These are phyloP conservation scores for Priocnemis perturbator DNA, from an alignment of 2,888 invertebrate genomes.

Conservation along the genomic window DNA sequence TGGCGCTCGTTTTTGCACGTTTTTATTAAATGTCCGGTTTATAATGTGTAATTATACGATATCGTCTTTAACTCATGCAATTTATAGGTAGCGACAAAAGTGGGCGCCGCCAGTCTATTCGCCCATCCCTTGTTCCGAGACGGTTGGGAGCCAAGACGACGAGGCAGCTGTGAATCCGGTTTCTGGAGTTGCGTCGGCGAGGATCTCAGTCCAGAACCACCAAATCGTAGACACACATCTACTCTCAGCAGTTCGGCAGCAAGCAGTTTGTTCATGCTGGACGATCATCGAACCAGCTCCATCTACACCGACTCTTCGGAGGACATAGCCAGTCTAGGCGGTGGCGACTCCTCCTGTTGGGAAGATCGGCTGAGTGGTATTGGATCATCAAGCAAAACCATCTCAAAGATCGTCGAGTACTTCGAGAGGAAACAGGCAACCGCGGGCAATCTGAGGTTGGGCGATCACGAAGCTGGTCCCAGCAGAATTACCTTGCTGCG, in stretches of 20 bases:
- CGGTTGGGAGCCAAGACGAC: slow-evolving; percentile 78
- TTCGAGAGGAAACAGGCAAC: slow-evolving; percentile 83
- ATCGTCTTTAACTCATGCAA: neutral
- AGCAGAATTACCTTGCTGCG: slow-evolving; percentile 67
- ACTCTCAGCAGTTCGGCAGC: slow-evolving; percentile 76
- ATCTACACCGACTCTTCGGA: slow-evolving; percentile 92
- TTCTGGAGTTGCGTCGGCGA: slow-evolving; percentile 93
- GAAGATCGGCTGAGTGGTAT: slow-evolving; percentile 81
- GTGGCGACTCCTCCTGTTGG: slow-evolving; percentile 84
- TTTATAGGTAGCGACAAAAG: slow-evolving; percentile 72
- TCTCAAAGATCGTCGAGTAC: slow-evolving; percentile 91
- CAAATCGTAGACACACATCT: slow-evolving; percentile 72
- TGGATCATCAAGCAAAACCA: slow-evolving; percentile 76
- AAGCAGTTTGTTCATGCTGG: slow-evolving; percentile 78
- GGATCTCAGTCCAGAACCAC: slow-evolving; percentile 79
- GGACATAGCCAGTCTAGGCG: slow-evolving; percentile 88
- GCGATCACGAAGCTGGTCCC: slow-evolving; percentile 64
- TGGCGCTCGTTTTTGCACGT: too few relatives aligned
- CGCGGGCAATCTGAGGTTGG: slow-evolving; percentile 68
- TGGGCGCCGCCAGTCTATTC: slow-evolving; percentile 78
- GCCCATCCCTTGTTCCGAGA: slow-evolving; percentile 78
- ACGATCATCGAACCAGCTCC: slow-evolving; percentile 84
- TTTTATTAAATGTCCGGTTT: too few relatives aligned
- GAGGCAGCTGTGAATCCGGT: slow-evolving; percentile 92
- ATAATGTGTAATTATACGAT: too few relatives aligned